Percentiles rank a stretch among this genome's conserved stretches.
phyloP scores from a whole-genome alignment of 2,113 vertebrate genomes.

The Brachypteracias leptosomus region DNA sequence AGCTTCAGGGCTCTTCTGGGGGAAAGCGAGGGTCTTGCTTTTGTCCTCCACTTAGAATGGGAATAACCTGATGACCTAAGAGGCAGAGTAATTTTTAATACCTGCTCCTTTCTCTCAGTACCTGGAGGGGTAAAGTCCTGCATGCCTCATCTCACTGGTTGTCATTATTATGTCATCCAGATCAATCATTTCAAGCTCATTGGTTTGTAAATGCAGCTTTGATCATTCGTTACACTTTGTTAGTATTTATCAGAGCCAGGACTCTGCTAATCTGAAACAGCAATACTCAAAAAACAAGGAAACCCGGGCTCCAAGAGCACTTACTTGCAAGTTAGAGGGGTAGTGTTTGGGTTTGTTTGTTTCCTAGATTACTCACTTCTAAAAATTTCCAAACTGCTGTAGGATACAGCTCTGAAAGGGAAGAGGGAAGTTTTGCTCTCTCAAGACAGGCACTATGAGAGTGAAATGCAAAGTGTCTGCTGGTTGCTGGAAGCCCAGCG shows the following conservation, averaged over 20 bases:
- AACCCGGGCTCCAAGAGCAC: slow-evolving; percentile 59
- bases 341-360: neutral
- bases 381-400: slow-evolving; percentile 44
- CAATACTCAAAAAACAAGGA: slow-evolving; percentile 54
- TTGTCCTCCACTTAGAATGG: neutral
- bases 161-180: slow-evolving; percentile 80
- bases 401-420: neutral
- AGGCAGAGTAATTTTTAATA: slow-evolving; percentile 24
- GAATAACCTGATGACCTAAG: slow-evolving; percentile 59
- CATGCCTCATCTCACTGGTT: slow-evolving; percentile 73
- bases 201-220: slow-evolving; percentile 75
- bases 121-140: slow-evolving; percentile 68
- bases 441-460: neutral
- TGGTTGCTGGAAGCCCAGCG: neutral
- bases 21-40: neutral
- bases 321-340: slow-evolving; percentile 11
- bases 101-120: slow-evolving; percentile 36
- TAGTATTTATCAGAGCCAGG: slow-evolving; percentile 81
- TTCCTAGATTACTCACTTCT: slow-evolving; percentile 60
- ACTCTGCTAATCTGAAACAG: slow-evolving; percentile 78
- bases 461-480: fast-evolving
- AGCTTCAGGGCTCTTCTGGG: slow-evolving; percentile 7
- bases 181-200: slow-evolving; percentile 75
- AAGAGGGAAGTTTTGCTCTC: neutral
- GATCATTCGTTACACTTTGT: slow-evolving; percentile 84